Base-by-base conservation (phyloP, 1,140 invertebrate genomes). In the Zeugodacus cucurbitae region DNA sequence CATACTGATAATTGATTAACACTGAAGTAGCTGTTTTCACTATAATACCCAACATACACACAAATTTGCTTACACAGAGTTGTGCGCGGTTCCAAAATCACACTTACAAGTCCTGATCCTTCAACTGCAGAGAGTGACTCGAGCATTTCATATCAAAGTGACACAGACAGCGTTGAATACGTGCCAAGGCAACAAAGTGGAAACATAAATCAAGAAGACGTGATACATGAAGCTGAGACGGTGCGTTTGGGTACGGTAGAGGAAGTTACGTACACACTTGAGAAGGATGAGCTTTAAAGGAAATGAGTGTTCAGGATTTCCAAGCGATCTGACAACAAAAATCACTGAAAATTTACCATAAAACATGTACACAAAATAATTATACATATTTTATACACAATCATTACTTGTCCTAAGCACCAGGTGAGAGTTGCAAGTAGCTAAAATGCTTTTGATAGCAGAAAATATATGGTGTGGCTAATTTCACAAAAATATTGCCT, bases 91-190 rank as follows among this genome's bases (percentile, higher is more conserved):
- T 94, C 94, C 44, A 91, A 93, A 90, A 94, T 94, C 59, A 93
- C 93, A 90, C 90, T 94, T 87, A 94, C 93, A 82, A 93, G 93
- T 89, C 93, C 94, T 29, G 94, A 94, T 93, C 93, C 94, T 67
- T 91, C 93, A 86, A 90, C 90, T 89, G 89, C 88, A 86, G 90
- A 89, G 88, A 85, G 90, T 64, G 85, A 89, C 86, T 88, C 90
- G 89, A 89, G 91, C 88, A 90, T 90, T n/a, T 91, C 93, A 89
- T 90, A 92, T 88, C 89, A 90, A 89, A 94, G 91, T 90, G 88
- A 92, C 87, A 93, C 91, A 87, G 90, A 93, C 88, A 92, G 91
- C 88, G 93, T 94, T 88, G 91, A 91, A 86, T 93, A 94, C 87
- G 91, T 92, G 90, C 92, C 92, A 91, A 91, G 92, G 90, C 90